These are phyloP conservation scores for Leucopsar rothschildi DNA, from an alignment of 2,113 vertebrate genomes.

Conservation along the genomic window DNA sequence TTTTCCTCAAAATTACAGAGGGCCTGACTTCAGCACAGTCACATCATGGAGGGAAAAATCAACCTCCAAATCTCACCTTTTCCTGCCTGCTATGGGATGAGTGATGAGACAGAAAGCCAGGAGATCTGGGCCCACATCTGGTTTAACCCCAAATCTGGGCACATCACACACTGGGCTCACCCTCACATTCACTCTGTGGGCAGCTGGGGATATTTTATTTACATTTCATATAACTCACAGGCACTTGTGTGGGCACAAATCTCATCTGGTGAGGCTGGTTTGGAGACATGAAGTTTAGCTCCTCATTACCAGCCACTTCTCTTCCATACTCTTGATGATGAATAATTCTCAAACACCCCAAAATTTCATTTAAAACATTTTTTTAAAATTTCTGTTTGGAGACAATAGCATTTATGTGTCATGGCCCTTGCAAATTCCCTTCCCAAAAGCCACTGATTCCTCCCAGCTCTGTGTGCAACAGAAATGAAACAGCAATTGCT, in stretches of 20 bases:
- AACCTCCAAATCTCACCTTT: background rate
- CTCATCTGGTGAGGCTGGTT: background rate
- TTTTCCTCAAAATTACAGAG: background rate
- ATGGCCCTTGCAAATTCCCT: background rate
- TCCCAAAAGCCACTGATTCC: background rate
- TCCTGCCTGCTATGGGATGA: background rate
- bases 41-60: background rate
- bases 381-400: background rate
- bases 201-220: background rate
- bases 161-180: background rate
- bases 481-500: background rate
- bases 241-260: background rate
- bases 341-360: background rate
- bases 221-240: background rate
- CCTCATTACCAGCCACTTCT: background rate
- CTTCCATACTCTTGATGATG: background rate
- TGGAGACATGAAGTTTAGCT: background rate
- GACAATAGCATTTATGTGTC: background rate
- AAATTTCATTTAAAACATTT: background rate
- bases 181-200: background rate
- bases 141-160: background rate
- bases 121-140: background rate
- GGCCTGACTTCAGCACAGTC: background rate
- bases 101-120: background rate
- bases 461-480: background rate